Evolutionary conservation across 1,140 invertebrate genomes (phyloP), one percentile per base, ranked within the genome.

Genomic region (Batillaria attramentaria): DNA sequence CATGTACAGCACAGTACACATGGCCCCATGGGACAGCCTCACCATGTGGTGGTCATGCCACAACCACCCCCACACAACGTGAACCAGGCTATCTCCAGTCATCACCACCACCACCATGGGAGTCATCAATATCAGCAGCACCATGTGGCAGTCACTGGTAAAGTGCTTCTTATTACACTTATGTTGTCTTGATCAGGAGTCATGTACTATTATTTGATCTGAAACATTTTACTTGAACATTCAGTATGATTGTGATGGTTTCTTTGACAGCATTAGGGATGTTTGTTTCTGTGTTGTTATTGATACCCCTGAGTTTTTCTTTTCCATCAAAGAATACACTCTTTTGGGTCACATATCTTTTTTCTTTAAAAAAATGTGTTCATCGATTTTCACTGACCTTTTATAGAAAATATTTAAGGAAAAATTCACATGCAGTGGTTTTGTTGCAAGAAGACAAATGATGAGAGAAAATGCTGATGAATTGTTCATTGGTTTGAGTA

Each of bases 41-140:
- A 57, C 39, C 28, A 73, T 37, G 72, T 73, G 54, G 72, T 73
- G 72, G 72, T 73, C 28, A 73, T 73, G 72, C 72, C 72, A 18
- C 72, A 73, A 20, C 72, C 72, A 3, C 72, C 72, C 6, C 46
- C 72, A 20, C 72, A 73, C 42, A 31, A 43, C 31, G 46, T 73
- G 2, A 73, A 73, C 46, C 72, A 73, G 46, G 72, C 72, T 18
- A n/a, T 50, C 1, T 31, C 60, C 28, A 39, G 37, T 31, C 42
- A 31, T 31, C 42, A 46, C 42, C 35, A 41, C 16, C 69, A 72
- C 42, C 13, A 20, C 18, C 69, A 72, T n/a, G 42, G 54, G 18
- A 31, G 54, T 20, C 70, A 72, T 41, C 70, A 72, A 20, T 42
- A 72, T 13, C 70, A 72, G 41, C 70, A 72, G 16, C 69, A 72